Base-by-base conservation (phyloP, 2,113 vertebrate genomes). In the Peromyscus polionotus region DNA sequence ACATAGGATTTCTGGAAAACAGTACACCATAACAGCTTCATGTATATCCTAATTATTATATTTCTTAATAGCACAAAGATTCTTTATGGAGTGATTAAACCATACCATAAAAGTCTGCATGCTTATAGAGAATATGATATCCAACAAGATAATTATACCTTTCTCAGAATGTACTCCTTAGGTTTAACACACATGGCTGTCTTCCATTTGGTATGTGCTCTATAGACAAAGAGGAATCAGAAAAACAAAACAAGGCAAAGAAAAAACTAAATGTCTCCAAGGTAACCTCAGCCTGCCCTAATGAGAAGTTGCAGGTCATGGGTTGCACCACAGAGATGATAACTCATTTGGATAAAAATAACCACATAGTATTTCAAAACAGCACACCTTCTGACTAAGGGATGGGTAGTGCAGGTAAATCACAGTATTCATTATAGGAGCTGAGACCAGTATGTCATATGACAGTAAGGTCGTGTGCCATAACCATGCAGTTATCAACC, bases 371-470 rank as follows among this genome's bases (percentile, higher is more conserved):
- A 0, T 9, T 83, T 42, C 48, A 72, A n/a, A 91, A 54, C 8
- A n/a, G 12, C 28, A 31, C 9, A 20, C 0, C 1, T 42, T 36
- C 13, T 39, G 39, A 22, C 45, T 57, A 26, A 16, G 24, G 63
- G 20, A 26, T 9, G 63, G 24, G n/a, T 7, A 4, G 7, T 26
- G 22, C 13, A 13, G 0, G 4, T 20, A 31, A 59, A 5, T 28
- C 24, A 19, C 0, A 45, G 28, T 0, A 20, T 2, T 16, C 24
- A 31, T 48, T 67, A 4, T 1, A 39, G 17, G 76, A 59, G 4
- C 16, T 1, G 4, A 36, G 22, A 42, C 13, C 1, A 0, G 4
- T 1, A 13, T 10, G 42, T 33, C 19, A 3, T 1, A 4, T 2
- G 36, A 42, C 17, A 67, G 10, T 4, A n/a, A 36, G 45, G 48